These are phyloP conservation scores for Garra rufa DNA, from an alignment of 2,113 vertebrate species.

Conservation along the genomic window DNA sequence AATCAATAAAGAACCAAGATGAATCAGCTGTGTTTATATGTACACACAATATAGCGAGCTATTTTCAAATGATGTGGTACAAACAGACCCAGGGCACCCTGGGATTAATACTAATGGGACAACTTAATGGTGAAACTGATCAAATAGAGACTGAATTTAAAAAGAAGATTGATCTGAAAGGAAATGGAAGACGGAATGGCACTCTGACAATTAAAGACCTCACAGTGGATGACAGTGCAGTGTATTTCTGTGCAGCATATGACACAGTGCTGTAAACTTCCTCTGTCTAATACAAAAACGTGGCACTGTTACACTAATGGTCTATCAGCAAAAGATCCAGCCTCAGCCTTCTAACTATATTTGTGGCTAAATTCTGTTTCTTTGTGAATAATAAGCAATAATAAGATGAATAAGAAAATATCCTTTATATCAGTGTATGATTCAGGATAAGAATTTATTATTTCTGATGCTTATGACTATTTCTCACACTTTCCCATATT, in stretches of 20 bases:
- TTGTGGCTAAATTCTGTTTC: not conserved
- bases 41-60: not conserved
- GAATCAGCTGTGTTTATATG: not conserved
- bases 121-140: not conserved
- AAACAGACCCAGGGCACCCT: slow-evolving; percentile 9
- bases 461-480: not conserved
- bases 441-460: too few relatives aligned
- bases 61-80: not conserved
- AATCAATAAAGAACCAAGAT: not conserved
- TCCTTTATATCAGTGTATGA: too few relatives aligned
- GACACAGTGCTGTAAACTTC: too few relatives aligned
- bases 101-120: slow-evolving; percentile 16
- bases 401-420: too few relatives aligned
- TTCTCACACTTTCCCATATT: too few relatives aligned
- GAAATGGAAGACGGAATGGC: too few relatives aligned
- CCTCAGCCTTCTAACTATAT: too few relatives aligned
- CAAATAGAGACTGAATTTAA: not conserved
- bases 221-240: too few relatives aligned
- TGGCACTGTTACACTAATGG: not conserved
- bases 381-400: not conserved
- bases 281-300: too few relatives aligned
- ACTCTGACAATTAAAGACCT: too few relatives aligned
- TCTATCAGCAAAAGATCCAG: not conserved
- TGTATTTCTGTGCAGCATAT: too few relatives aligned
- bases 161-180: not conserved